phyloP scores from a whole-genome alignment of 92 coral and sea anemone genomes.

The Isaurus tuberculatus region DNA sequence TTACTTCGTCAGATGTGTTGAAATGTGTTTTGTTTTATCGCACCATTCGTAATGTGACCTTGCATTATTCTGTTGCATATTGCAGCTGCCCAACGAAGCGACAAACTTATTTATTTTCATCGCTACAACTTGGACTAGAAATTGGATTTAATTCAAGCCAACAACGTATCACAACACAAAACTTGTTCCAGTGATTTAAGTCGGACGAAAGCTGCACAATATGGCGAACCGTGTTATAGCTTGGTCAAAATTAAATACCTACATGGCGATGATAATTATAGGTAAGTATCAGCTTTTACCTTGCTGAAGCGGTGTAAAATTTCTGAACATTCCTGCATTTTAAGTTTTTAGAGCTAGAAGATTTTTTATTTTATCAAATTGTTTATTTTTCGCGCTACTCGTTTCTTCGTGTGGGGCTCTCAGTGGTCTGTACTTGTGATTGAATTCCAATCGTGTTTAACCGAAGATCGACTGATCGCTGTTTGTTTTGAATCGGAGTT shows the following conservation, averaged over 20 bases:
- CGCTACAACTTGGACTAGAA: not conserved
- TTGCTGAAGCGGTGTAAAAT: not conserved
- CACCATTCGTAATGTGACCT: constrained; percentile 22
- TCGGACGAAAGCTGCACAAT: constrained; percentile 13
- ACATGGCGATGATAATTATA: not conserved
- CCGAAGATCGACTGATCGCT: constrained; percentile 22
- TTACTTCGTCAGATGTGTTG: not conserved
- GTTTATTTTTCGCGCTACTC: constrained; percentile 16
- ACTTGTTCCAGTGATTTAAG: constrained; percentile 1
- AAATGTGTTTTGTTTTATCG: not conserved
- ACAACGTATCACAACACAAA: not conserved
- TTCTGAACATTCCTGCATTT: not conserved
- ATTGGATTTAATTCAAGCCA: not conserved
- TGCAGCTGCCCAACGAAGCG: constrained; percentile 14
- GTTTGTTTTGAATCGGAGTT: constrained; percentile 5
- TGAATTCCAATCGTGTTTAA: constrained; percentile 39
- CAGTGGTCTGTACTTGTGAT: not conserved
- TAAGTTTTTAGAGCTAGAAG: not conserved
- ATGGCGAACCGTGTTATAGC: constrained; percentile 24
- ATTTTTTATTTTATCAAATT: not conserved
- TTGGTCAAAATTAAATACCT: constrained; percentile 11
- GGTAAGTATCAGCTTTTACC: constrained; percentile 7
- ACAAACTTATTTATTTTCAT: constrained; percentile 5
- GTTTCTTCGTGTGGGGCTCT: constrained; percentile 41
- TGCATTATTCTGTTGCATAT: constrained; percentile 5